Evolutionary conservation across 2,113 vertebrate genomes (phyloP), one percentile per base, ranked within the genome.

Genomic region (Eudorcas thomsonii): DNA sequence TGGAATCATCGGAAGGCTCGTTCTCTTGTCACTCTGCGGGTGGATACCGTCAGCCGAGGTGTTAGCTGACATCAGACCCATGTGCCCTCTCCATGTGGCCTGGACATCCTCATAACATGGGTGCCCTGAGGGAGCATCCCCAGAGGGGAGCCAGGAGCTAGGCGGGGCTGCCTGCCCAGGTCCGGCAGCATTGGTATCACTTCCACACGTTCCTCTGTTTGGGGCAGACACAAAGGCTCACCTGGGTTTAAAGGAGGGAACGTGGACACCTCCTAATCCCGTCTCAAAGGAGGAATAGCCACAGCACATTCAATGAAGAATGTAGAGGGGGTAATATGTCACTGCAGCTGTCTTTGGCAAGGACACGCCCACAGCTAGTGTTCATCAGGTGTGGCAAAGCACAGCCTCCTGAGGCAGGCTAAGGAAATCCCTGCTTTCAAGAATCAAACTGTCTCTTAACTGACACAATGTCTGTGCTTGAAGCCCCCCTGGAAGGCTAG

Each of bases 231-330:
- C 48, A 48, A 45, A 77, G 45, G 36, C 83, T 36, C 39, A 21
- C 33, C 28, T 26, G 26, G 30, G 28, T 36, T 88, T 93, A 15
- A 28, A 87, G 62, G 28, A 77, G 1, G 64, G 36, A 16, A 67
- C 6, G 9, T 0, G 74, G 59, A 25, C 19, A 16, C 19, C 23
- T 2, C 33, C n/a, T 23, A 17, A 17, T 14, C 21, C 6, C 0
- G 12, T 54, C 85, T 52, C 48, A 2, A 45, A 13, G 36, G 80
- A 62, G 5, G 77, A 50, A 10, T 6, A 6, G 43, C 43, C 57
- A 19, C 13, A 67, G 55, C 45, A 7, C 7, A 0, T 1, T 25
- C 25, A 80, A 55, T 50, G 57, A 39, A 64, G 16, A 77, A 16
- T 13, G 21, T 33, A 52, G 60, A 10, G 5, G 26, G 78, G 28